Base-by-base conservation (phyloP, 2,113 vertebrate species). In the Heterocephalus glaber region DNA sequence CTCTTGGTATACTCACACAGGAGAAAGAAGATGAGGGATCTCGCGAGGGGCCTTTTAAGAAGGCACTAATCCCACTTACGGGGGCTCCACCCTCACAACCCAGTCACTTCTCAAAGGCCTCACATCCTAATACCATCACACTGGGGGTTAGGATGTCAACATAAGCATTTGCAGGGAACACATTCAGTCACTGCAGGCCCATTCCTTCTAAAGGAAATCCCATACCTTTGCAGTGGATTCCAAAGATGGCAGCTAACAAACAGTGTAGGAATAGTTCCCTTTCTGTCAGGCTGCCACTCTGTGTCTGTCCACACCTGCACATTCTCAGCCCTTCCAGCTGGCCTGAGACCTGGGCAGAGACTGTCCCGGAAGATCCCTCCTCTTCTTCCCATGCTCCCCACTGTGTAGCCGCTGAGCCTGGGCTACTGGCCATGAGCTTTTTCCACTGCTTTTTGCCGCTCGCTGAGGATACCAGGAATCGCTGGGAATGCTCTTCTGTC, bases 211-310 rank as follows among this genome's bases (percentile, higher is more conserved):
- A 12, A 70, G 66, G 44, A 26, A 26, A 38, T 2, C 9, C 54
- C 47, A 5, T 86, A 68, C 22, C n/a, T 86, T 86, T 74, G 1
- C 1, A 20, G 30, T 24, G 35, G 9, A 10, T 8, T 24, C 47
- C 60, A 35, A 9, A 20, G 81, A 26, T 1, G 1, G 14, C 4
- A 4, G 14, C 5, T 26, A 16, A n/a, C 56, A 38, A 30, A 22
- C 0, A 17, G 5, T 2, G 28, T 0, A 6, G 56, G 60, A 33
- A 5, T 0, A 28, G 54, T 44, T 77, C 33, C 26, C 83, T 52
- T 35, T 7, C 44, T 33, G 9, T 52, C 38, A 0, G 33, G 4
- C 9, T 1, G 16, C 49, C n/a, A 44, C 54, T 52, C 38, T 1
- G 2, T 16, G 35, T 58, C 7, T 4, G 24, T 13, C 20, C 54